A percentile compares a stretch with the other conserved stretches of the same genome.
Evolutionary conservation across 1,140 invertebrate species (phyloP).

Genomic region (Batillaria attramentaria): DNA sequence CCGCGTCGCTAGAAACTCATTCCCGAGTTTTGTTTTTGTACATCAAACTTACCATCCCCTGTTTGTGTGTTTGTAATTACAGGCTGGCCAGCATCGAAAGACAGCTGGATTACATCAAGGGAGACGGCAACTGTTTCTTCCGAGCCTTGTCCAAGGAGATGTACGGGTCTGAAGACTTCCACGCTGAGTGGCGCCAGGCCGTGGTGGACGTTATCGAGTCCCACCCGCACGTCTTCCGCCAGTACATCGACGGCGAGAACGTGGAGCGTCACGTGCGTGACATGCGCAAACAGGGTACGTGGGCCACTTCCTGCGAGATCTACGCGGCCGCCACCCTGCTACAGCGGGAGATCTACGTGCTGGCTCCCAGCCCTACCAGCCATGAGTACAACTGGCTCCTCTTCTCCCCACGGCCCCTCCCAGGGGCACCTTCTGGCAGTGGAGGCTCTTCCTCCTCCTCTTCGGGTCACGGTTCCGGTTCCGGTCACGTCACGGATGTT

Average conservation of each 20-base stretch:
- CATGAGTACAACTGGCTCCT: conserved; percentile 59
- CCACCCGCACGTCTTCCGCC: conserved; percentile 56
- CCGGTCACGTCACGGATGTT: not conserved
- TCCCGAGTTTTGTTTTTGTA: too few species aligned
- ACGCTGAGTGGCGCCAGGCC: conserved; percentile 57
- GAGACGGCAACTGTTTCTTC: conserved; percentile 70
- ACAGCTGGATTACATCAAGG: conserved; percentile 61
- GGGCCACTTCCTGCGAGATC: conserved; percentile 66
- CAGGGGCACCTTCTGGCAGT: not conserved
- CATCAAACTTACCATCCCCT: not conserved
- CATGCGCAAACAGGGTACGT: conserved; percentile 54
- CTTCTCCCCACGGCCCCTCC: conserved; percentile 33
- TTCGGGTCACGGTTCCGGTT: conserved; percentile 60
- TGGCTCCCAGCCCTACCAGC: conserved; percentile 58
- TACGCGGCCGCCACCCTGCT: conserved; percentile 63
- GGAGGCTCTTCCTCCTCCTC: conserved; percentile 50
- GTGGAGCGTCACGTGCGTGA: conserved; percentile 35
- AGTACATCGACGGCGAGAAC: conserved; percentile 53
- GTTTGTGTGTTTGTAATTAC: not conserved
- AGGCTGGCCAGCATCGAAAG: conserved; percentile 44
- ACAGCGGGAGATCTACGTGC: conserved; percentile 59
- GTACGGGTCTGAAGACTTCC: conserved; percentile 59
- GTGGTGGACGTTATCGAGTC: conserved; percentile 59
- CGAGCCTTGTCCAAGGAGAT: conserved; percentile 63
- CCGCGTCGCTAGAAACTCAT: not conserved